phyloP scores from a whole-genome alignment of 2,113 vertebrate genomes.

The Cyprinus carpio region DNA sequence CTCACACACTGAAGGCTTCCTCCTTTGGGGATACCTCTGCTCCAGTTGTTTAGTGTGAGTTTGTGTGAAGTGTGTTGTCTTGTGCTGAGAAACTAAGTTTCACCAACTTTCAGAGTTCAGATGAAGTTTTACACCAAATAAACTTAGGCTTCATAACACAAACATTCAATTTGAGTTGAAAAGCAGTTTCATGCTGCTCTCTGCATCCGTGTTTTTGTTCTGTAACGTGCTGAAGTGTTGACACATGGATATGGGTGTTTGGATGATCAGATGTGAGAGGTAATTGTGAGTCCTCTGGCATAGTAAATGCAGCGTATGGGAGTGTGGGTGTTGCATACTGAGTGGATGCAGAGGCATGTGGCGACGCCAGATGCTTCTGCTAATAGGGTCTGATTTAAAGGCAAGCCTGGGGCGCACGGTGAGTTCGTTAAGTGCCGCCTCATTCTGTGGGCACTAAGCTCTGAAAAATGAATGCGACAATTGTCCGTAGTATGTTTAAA shows the following conservation, averaged over 20 bases:
- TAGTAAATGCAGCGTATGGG: slow-evolving; percentile 31
- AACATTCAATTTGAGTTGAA: not conserved
- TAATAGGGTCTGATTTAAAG: slow-evolving; percentile 56
- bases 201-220: not conserved
- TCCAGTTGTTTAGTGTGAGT: slow-evolving; percentile 4
- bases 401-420: slow-evolving; percentile 17
- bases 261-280: slow-evolving; percentile 34
- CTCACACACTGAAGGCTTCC: not conserved
- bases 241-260: slow-evolving; percentile 28
- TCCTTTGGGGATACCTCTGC: not conserved
- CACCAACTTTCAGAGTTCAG: not conserved
- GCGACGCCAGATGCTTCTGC: slow-evolving; percentile 47
- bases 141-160: not conserved
- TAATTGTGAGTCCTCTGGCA: slow-evolving; percentile 48
- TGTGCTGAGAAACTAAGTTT: not conserved
- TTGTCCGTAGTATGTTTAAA: not conserved
- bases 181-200: not conserved
- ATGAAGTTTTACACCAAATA: not conserved
- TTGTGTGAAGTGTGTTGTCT: slow-evolving; percentile 5
- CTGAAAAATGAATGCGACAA: not conserved
- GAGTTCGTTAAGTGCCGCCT: slow-evolving; percentile 21
- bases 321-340: slow-evolving; percentile 40
- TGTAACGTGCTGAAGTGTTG: slow-evolving; percentile 20
- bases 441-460: slow-evolving; percentile 12
- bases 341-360: slow-evolving; percentile 37